Conservation (phyloP, 2,888 invertebrate genomes). For the Salticus scenicus region DNA sequence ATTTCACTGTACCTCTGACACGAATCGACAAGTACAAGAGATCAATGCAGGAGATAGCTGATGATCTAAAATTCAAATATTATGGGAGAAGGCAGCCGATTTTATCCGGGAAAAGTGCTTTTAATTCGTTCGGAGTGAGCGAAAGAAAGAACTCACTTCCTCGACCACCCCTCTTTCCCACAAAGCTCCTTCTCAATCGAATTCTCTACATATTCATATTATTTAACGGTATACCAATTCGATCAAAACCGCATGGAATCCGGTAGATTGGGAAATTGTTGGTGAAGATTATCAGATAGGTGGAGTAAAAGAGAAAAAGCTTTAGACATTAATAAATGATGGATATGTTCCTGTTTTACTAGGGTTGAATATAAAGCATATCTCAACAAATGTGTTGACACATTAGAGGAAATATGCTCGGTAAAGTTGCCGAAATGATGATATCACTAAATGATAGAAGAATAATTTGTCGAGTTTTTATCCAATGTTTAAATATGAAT, state of each 20-base stretch:
- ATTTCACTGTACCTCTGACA: too few species aligned
- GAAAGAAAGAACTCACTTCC: neutral
- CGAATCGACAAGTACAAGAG: too few species aligned
- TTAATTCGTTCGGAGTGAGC: constrained; percentile 47
- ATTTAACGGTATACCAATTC: constrained; percentile 49
- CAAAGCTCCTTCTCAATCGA: constrained; percentile 1
- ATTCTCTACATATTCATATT: constrained; percentile 63
- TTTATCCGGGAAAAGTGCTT: constrained; percentile 30
- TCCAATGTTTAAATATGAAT: too few species aligned
- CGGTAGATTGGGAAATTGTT: neutral
- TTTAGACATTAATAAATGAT: too few species aligned
- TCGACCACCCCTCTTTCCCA: neutral
- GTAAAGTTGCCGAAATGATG: too few species aligned
- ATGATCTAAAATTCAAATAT: constrained; percentile 64
- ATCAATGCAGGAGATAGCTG: constrained; percentile 41
- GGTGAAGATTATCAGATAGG: neutral
- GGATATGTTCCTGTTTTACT: too few species aligned
- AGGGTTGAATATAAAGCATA: too few species aligned
- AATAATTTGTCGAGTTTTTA: too few species aligned
- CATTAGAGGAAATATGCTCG: too few species aligned
- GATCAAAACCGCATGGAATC: constrained; percentile 21
- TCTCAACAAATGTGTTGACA: too few species aligned
- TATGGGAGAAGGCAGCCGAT: constrained; percentile 33
- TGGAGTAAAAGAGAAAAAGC: too few species aligned
- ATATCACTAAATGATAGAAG: too few species aligned